These are phyloP conservation scores for Forbesichthys agassizii DNA, from an alignment of 2,113 vertebrate genomes.

Conservation along the genomic window DNA sequence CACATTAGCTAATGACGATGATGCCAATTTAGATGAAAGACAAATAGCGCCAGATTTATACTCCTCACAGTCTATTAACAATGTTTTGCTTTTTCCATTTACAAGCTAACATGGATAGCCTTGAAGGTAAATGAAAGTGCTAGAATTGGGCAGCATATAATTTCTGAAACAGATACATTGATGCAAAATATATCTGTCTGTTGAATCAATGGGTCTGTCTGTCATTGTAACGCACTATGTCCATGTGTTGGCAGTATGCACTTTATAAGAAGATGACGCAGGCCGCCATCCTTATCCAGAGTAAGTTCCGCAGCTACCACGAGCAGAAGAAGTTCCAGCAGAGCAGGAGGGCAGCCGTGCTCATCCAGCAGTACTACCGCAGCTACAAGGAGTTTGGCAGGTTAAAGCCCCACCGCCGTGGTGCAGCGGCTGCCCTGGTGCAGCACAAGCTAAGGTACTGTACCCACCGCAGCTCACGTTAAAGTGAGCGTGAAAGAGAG, in stretches of 20 bases:
- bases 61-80: slow-evolving; percentile 30
- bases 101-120: slow-evolving; percentile 99
- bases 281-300: slow-evolving; percentile 99
- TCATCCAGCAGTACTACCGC: slow-evolving; percentile 98
- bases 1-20: not conserved
- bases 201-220: slow-evolving; percentile 5
- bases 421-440: slow-evolving; percentile 84
- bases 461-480: not conserved
- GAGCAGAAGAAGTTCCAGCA: slow-evolving; percentile 98
- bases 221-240: not conserved
- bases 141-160: not conserved
- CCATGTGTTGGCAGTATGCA: slow-evolving; percentile 85
- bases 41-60: no score
- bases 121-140: slow-evolving; percentile 91
- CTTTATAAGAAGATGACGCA: slow-evolving; percentile 99
- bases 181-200: slow-evolving; percentile 6
- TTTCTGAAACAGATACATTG: not conserved
- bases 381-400: slow-evolving; percentile 92
- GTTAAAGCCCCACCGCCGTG: slow-evolving; percentile 85
- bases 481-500: not conserved
- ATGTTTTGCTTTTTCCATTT: slow-evolving; percentile 65
- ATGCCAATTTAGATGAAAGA: not conserved
- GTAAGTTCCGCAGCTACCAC: slow-evolving; percentile 98
- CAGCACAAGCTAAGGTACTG: slow-evolving; percentile 80
- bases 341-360: slow-evolving; percentile 91